These are phyloP conservation scores for Fissipunctia ypsillon DNA, from an alignment of 2,888 invertebrate genomes.

Conservation along the genomic window DNA sequence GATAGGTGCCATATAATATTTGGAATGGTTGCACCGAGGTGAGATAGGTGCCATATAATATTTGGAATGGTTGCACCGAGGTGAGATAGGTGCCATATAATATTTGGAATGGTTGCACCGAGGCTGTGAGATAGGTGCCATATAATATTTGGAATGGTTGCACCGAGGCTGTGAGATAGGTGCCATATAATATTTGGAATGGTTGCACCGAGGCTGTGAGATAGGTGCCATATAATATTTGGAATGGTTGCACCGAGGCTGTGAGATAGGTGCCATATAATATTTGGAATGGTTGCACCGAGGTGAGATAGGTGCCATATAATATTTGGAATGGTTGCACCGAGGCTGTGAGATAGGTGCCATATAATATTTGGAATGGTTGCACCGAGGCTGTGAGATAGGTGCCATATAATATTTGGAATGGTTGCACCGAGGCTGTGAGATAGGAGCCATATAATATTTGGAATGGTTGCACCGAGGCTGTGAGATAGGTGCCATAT, in stretches of 20 bases:
- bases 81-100: conserved; percentile 39
- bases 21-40: conserved; percentile 35
- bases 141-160: conserved; percentile 40
- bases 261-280: conserved; percentile 39
- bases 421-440: conserved; percentile 31
- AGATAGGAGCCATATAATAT: conserved; percentile 42
- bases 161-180: conserved; percentile 39
- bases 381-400: conserved; percentile 36
- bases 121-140: conserved; percentile 37
- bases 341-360: conserved; percentile 36
- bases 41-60: conserved; percentile 41
- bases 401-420: conserved; percentile 40
- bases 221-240: conserved; percentile 43
- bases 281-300: conserved; percentile 40
- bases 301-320: conserved; percentile 36
- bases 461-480: conserved; percentile 35
- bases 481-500: conserved; percentile 39
- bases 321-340: conserved; percentile 43
- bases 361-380: conserved; percentile 38
- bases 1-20: conserved; percentile 43
- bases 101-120: conserved; percentile 40
- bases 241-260: conserved; percentile 35
- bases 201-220: conserved; percentile 29
- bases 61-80: conserved; percentile 38
- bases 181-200: conserved; percentile 40